These are phyloP conservation scores for Pyrgilauda ruficollis DNA, from an alignment of 2,113 vertebrate genomes.

Conservation along the genomic window DNA sequence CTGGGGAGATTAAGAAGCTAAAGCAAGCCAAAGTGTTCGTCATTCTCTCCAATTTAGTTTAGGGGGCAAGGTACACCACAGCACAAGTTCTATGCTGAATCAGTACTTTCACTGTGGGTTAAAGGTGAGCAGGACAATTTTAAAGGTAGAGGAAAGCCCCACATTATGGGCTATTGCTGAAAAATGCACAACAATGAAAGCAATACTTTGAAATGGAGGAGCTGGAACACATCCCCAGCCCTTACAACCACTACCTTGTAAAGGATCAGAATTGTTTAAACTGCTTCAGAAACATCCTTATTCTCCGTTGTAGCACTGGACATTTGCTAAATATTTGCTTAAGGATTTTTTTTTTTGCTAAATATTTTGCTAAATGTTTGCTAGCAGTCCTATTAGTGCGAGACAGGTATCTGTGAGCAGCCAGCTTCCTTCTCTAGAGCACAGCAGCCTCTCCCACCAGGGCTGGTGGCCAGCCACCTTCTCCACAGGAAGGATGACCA, in stretches of 20 bases:
- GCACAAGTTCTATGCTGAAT: background rate
- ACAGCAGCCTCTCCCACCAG: background rate
- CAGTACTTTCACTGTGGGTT: background rate
- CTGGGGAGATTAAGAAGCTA: background rate
- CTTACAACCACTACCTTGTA: background rate
- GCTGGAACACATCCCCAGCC: background rate
- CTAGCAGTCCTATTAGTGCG: background rate
- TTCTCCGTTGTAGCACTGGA: background rate
- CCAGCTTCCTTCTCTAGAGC: background rate
- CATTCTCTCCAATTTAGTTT: background rate
- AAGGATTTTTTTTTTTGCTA: background rate
- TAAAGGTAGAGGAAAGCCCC: background rate
- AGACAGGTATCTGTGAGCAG: background rate
- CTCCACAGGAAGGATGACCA: background rate
- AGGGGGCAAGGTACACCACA: background rate
- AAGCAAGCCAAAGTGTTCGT: background rate
- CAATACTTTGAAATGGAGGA: background rate
- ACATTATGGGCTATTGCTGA: fast-evolving
- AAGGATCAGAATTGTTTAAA: background rate
- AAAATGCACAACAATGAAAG: fast-evolving
- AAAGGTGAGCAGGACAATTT: background rate
- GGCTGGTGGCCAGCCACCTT: fast-evolving
- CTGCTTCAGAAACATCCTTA: background rate
- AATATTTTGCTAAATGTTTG: background rate
- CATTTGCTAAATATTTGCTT: background rate